phyloP scores from a whole-genome alignment of 2,888 invertebrate genomes.

The Lasioglossum figueresi region DNA sequence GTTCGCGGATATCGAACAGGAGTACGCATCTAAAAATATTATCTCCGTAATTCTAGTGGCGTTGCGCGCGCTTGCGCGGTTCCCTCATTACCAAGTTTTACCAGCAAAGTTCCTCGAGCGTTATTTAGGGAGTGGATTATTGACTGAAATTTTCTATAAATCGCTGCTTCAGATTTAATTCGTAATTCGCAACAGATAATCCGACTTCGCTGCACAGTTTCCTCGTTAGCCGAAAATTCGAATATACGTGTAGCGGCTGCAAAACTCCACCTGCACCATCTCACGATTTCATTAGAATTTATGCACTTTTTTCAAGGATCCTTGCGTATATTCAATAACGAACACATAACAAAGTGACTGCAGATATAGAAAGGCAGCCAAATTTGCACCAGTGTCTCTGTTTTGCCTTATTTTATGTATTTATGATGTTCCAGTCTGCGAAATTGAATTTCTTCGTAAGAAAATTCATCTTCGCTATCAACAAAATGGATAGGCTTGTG shows the following conservation, averaged over 20 bases:
- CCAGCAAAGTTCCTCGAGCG: conserved; percentile 7
- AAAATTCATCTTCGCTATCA: not conserved
- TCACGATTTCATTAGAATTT: not conserved
- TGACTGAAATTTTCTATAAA: conserved; percentile 12
- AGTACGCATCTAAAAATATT: not conserved
- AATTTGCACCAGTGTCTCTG: not conserved
- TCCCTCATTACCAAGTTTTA: conserved; percentile 17
- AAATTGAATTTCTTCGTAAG: not conserved
- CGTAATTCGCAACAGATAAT: conserved; percentile 3
- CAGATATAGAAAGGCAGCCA: not conserved
- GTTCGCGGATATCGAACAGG: not conserved
- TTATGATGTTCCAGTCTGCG: not conserved
- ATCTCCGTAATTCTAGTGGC: not conserved
- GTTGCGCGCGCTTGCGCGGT: not conserved
- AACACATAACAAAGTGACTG: not conserved
- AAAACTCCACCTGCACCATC: not conserved
- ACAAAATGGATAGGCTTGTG: not conserved
- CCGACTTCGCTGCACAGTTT: conserved; percentile 8
- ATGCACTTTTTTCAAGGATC: not conserved
- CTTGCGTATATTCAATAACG: not conserved
- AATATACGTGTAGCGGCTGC: not conserved
- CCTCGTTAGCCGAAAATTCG: not conserved
- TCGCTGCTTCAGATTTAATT: conserved; percentile 6
- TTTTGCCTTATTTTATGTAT: not conserved
- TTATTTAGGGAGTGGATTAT: conserved; percentile 3